Base-by-base conservation (phyloP, 2,888 invertebrate species). In the Deilephila elpenor region DNA sequence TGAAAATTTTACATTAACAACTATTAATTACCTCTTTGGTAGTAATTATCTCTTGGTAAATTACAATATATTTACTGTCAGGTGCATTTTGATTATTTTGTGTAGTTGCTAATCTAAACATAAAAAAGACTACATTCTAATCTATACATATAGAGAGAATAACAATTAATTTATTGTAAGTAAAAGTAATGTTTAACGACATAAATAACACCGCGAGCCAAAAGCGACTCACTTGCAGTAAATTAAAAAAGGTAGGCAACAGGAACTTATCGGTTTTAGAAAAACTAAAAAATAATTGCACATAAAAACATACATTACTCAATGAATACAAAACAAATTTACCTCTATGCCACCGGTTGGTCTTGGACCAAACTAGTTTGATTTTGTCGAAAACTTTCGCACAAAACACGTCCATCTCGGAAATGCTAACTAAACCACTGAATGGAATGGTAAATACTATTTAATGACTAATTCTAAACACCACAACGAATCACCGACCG, bases 321-420 rank as follows among this genome's bases (percentile, higher is more conserved):
- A 19, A 51, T 20, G 11, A 70, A 60, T 70, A 60, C 62, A 59
- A 74, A 71, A 64, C 71, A 70, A 60, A 86, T 87, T 78, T 76
- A 93, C 93, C 86, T 88, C 86, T 84, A 76, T 93, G 92, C 92
- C 93, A 94, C 44, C 93, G 91, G 82, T 94, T 94, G 0, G 90
- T 92, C 84, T 91, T 92, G 0, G 87, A 86, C 92, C 91, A 92
- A n/a, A 85, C 73, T 3, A 79, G 75, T 75, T 87, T 89, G 3
- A 90, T 59, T 82, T 86, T 89, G 29, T 89, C 82, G 81, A 88
- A 83, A 75, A 77, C 83, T 73, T 76, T 77, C 5, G 19, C 37
- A 74, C 17, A 74, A 62, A 14, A 72, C 20, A 34, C 71, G 71
- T 75, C 70, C 67, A 64, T 70, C 17, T 14, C 59, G 67, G 4